phyloP scores from a whole-genome alignment of 2,797 vertebrate genomes.

The Tapirus indicus region DNA sequence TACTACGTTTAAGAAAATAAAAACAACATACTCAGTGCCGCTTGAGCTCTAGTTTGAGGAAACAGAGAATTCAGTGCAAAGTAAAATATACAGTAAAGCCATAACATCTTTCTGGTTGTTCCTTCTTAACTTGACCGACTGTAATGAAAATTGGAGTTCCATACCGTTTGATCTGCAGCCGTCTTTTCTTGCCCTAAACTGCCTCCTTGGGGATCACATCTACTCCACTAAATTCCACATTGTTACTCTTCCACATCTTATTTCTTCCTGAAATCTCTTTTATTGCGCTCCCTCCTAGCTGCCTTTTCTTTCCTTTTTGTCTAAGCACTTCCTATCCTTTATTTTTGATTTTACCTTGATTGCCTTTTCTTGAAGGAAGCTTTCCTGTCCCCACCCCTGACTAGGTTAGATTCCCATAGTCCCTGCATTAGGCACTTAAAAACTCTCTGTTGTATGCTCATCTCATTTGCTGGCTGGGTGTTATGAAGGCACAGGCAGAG shows the following conservation, averaged over 20 bases:
- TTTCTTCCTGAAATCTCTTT: not conserved
- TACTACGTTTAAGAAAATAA: not conserved
- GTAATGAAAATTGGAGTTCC: not conserved
- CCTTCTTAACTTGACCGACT: not conserved
- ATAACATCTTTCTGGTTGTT: not conserved
- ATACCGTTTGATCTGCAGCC: not conserved
- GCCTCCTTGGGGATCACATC: not conserved
- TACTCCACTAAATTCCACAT: not conserved
- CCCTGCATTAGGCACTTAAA: not conserved
- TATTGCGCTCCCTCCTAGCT: not conserved
- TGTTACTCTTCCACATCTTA: not conserved
- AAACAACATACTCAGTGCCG: not conserved
- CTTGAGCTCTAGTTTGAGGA: constrained; percentile 14
- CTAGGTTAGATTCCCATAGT: not conserved
- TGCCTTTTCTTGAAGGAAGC: not conserved
- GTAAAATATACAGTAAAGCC: not conserved
- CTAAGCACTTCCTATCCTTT: not conserved
- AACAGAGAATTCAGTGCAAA: not conserved
- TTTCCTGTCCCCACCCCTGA: not conserved
- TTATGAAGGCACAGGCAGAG: not conserved
- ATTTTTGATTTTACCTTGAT: not conserved
- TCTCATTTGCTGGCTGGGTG: not conserved
- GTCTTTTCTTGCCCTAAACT: not conserved
- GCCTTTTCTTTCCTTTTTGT: not conserved
- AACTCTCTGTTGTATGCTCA: not conserved